These are phyloP conservation scores for Bergia puertoricense DNA, from an alignment of 92 coral and sea anemone genomes.

Conservation along the genomic window DNA sequence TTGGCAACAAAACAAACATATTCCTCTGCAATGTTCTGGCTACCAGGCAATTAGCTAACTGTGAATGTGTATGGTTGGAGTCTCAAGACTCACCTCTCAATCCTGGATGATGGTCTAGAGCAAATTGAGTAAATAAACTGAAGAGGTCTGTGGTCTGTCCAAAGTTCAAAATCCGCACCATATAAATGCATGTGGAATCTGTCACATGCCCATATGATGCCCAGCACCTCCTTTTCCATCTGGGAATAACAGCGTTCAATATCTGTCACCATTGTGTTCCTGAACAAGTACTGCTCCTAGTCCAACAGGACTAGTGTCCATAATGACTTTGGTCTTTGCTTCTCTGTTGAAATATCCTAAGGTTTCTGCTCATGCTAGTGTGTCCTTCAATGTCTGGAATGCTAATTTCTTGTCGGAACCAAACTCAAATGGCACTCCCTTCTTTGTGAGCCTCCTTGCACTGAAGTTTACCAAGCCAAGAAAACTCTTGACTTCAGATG, in stretches of 20 bases:
- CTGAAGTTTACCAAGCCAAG: constrained; percentile 36
- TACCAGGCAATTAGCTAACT: neutral
- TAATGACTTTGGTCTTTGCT: constrained; percentile 23
- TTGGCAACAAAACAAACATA: neutral
- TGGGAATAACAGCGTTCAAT: constrained; percentile 34
- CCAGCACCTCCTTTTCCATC: neutral
- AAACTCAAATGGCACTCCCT: constrained; percentile 23
- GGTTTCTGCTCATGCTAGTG: constrained; percentile 28
- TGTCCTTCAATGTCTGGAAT: constrained; percentile 13
- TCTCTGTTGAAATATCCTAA: constrained; percentile 1
- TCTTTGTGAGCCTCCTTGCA: constrained; percentile 35
- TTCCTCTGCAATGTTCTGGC: neutral
- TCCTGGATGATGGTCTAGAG: constrained; percentile 36
- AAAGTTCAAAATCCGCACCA: neutral
- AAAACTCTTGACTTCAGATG: constrained; percentile 31
- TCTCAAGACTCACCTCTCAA: constrained; percentile 26
- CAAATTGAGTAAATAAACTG: neutral
- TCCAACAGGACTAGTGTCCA: constrained; percentile 32
- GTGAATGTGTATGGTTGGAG: neutral
- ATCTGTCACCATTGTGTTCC: constrained; percentile 23
- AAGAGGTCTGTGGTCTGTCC: constrained; percentile 25
- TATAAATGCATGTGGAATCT: neutral
- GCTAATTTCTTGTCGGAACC: constrained; percentile 13
- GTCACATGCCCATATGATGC: neutral
- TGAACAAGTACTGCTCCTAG: constrained; percentile 26